phyloP scores from a whole-genome alignment of 2,113 vertebrate species.

The Naja naja region DNA sequence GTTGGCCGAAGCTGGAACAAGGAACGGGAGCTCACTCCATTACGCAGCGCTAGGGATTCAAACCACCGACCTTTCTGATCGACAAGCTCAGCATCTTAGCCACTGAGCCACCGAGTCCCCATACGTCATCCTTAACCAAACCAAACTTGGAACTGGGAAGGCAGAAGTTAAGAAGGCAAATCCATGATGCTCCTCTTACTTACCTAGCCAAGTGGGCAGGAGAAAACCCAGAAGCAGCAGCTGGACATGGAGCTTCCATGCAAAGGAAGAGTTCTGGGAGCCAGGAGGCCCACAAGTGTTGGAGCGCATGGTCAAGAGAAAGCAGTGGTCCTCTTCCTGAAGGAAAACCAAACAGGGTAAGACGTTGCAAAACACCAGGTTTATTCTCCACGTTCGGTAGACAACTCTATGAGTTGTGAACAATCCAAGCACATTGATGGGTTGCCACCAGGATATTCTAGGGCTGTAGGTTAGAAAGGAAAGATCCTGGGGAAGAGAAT shows the following conservation, averaged over 20 bases:
- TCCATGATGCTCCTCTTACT: background rate
- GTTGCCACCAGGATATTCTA: background rate
- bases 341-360: background rate
- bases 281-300: fast-evolving
- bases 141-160: background rate
- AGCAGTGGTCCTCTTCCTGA: background rate
- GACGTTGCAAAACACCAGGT: background rate
- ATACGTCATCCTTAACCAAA: background rate
- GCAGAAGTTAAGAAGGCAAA: background rate
- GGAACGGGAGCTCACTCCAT: no score
- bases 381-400: background rate
- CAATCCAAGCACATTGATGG: background rate
- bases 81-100: no score
- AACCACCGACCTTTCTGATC: no score
- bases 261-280: fast-evolving
- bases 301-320: fast-evolving
- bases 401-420: background rate
- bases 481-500: background rate
- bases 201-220: slow-evolving; percentile 39
- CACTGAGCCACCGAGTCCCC: no score
- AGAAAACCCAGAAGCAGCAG: slow-evolving; percentile 4
- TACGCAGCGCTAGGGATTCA: no score
- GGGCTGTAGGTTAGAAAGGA: background rate
- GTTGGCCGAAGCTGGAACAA: no score
- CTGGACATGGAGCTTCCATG: background rate